Base-by-base conservation (phyloP, 2,888 invertebrate genomes). In the Ditylenchus weischeri region DNA sequence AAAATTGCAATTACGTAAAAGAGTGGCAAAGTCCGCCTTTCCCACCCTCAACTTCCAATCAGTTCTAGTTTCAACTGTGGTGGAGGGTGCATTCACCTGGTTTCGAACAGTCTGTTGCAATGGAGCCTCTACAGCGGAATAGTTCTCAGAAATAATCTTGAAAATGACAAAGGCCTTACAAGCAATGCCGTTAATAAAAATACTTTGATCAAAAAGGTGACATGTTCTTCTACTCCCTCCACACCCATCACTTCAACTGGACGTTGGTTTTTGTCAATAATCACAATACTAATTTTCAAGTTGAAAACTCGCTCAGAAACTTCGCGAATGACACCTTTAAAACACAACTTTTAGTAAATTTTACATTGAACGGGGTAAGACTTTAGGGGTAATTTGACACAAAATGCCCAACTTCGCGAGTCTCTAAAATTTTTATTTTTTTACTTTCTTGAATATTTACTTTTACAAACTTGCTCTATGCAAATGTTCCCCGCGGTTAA, bases 281-380 rank as follows among this genome's bases (percentile, higher is more conserved):
- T 90, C 80, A 90, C 89, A 74, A 95, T 91, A 80, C 91, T 90
- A 21, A 95, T 92, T 82, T 93, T 92, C 0, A 92, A 91, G 74
- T 90, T 89, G 84, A 93, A 95, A 29, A 95, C 88, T 83, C 91
- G 90, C 79, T 90, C 90, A 49, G 94, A 93, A 48, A 95, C 93
- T 8, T 93, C 92, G 90, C 92, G 92, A 4, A 96, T 92, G 76
- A 94, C 93, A 47, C 95, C 95, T 82, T 69, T 57, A 72, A 23
- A 43, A 15, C n/a, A n/a, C 15, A 29, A 2, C n/a, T 19, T 65
- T 63, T 62, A 48, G 15, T 18, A 48, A 62, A 19, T 21, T 19
- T 57, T 19, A n/a, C 36, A 64, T 38, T n/a, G 13, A 21, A 18
- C 10, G 13, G 36, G 36, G n/a, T 8, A 23, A 11, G 11, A 38